Evolutionary conservation across 1,140 invertebrate species (phyloP).

Genomic region (Apis florea): DNA sequence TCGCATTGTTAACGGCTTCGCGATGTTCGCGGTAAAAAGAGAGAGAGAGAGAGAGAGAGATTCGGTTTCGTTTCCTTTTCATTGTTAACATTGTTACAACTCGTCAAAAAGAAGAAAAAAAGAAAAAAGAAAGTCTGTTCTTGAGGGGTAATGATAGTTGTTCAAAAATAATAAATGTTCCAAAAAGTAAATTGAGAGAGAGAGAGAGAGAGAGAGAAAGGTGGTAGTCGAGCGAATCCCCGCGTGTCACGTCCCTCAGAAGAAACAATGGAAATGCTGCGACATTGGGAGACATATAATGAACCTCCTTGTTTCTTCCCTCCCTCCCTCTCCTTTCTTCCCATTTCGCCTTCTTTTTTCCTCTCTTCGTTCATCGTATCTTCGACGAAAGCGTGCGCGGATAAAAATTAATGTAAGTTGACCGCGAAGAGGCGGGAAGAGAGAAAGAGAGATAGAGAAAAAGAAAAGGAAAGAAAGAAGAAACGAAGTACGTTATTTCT

Average conservation of each 20-base stretch:
- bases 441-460: not conserved
- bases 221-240: not conserved
- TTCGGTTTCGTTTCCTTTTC: not conserved
- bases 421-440: not conserved
- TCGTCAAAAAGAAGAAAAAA: not conserved
- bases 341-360: not conserved
- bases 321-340: no score
- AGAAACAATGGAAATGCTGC: slow-evolving; percentile 17
- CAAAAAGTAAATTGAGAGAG: not conserved
- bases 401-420: not conserved
- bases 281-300: not conserved
- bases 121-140: not conserved
- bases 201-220: not conserved
- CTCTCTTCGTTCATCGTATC: no score
- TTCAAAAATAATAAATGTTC: not conserved
- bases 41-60: no score
- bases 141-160: not conserved
- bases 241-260: slow-evolving; percentile 13
- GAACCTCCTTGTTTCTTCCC: not conserved
- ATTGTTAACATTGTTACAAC: no score
- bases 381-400: not conserved
- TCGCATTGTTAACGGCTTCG: not conserved
- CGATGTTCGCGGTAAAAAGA: not conserved
- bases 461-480: not conserved
- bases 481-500: not conserved